Evolutionary conservation across 2,888 invertebrate genomes (phyloP), one percentile per base, ranked within the genome.

Genomic region (Hipparchia semele): DNA sequence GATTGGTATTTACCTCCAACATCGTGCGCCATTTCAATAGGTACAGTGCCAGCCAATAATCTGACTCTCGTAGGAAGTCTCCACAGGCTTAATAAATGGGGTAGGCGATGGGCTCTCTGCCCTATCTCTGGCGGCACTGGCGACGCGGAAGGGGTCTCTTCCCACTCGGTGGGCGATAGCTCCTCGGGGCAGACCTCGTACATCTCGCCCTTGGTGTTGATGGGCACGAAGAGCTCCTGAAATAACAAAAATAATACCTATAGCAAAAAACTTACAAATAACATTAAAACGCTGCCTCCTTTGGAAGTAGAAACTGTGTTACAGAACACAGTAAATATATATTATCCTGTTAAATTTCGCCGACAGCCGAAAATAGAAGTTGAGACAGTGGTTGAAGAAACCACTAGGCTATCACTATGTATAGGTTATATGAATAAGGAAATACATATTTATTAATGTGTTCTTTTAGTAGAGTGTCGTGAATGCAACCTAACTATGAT

Each of bases 131-230:
- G 87, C 2, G 88, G 86, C 58, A 90, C 92, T 49, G 90, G 92
- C 9, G 81, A 53, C 77, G 83, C 90, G 76, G 92, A 91, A 84
- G 87, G 94, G 81, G 91, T 94, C 79, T 79, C 94, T 77, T 94
- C 91, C 88, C 94, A 92, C 77, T 94, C 94, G 78, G 90, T 94
- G 66, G 94, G 94, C 56, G 95, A 94, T 83, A 94, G 79, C 91
- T 93, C 89, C 84, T 92, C 88, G 76, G 94, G 90, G 88, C 95
- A 87, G 89, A 96, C 87, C 90, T 96, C 91, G 87, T 96, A 97
- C 87, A 97, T 95, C 87, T 96, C 96, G 61, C 97, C 97, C 86
- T 96, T 96, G 70, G 96, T 96, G 81, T 96, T 95, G 83, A 97
- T 94, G 46, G 97, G 96, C 79, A 96, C 96, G 88, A 96, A 97